Conservation (phyloP, 2,797 vertebrate genomes). For the Intellagama lesueurii region DNA sequence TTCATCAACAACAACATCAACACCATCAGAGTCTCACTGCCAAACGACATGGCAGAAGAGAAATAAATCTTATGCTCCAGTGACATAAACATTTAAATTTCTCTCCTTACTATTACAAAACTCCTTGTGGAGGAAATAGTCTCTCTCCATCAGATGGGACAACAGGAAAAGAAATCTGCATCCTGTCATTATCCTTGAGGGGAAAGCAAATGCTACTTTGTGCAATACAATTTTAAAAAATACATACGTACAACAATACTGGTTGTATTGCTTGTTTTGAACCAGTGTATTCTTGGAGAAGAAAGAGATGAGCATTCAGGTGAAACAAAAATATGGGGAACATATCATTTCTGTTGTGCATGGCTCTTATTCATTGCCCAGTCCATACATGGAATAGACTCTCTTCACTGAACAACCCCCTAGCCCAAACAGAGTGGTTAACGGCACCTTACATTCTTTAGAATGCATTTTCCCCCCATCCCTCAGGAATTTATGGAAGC, state of each 20-base stretch:
- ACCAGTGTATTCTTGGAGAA: not conserved
- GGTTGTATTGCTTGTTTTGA: not conserved
- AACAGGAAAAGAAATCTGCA: not conserved
- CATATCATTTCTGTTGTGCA: not conserved
- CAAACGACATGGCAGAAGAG: slow-evolving; percentile 59
- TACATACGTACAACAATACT: not conserved
- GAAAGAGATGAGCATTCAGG: not conserved
- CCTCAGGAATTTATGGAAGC: not conserved
- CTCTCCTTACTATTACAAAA: not conserved
- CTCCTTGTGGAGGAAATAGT: not conserved
- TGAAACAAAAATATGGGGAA: slow-evolving; percentile 1
- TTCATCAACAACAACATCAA: not conserved
- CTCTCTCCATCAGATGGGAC: not conserved
- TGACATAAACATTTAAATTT: slow-evolving; percentile 66
- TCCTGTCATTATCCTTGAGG: not conserved
- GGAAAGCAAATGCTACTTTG: not conserved
- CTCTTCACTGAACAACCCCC: not conserved
- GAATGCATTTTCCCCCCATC: not conserved
- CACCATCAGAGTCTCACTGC: slow-evolving; percentile 18
- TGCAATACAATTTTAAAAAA: not conserved
- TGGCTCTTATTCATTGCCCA: not conserved
- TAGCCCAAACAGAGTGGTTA: not conserved
- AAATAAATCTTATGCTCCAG: slow-evolving; percentile 47
- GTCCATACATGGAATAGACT: not conserved
- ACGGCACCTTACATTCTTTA: not conserved